phyloP scores from a whole-genome alignment of 1,140 invertebrate genomes.

The Trichogramma pretiosum region DNA sequence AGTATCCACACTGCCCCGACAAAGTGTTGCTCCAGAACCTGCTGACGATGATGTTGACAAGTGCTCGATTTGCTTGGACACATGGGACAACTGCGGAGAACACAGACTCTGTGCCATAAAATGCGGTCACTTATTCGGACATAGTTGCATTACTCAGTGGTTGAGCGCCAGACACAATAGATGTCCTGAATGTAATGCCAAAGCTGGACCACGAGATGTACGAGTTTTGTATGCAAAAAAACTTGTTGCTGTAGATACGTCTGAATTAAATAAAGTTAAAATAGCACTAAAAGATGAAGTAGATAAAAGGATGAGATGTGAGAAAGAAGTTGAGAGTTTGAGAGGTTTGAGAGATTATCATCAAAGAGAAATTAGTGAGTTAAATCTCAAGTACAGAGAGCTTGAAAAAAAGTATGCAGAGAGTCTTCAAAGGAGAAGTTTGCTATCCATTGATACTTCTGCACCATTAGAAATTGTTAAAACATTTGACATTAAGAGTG shows the following conservation, averaged over 20 bases:
- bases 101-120: slow-evolving; percentile 74
- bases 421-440: slow-evolving; percentile 15
- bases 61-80: slow-evolving; percentile 82
- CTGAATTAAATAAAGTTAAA: slow-evolving; percentile 51
- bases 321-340: slow-evolving; percentile 48
- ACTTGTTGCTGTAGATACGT: slow-evolving; percentile 55
- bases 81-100: slow-evolving; percentile 75
- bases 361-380: slow-evolving; percentile 40
- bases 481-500: slow-evolving; percentile 56
- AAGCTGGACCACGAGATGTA: slow-evolving; percentile 65
- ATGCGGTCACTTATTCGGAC: slow-evolving; percentile 87
- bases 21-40: too few species aligned
- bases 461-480: slow-evolving; percentile 46
- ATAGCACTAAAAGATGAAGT: slow-evolving; percentile 43
- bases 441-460: slow-evolving; percentile 9
- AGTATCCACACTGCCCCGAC: neutral
- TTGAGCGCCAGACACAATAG: slow-evolving; percentile 41
- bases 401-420: too few species aligned
- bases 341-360: slow-evolving; percentile 47
- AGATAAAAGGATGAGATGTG: slow-evolving; percentile 30
- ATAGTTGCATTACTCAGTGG: slow-evolving; percentile 76
- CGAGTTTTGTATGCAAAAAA: slow-evolving; percentile 61
- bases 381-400: slow-evolving; percentile 37
- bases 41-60: slow-evolving; percentile 55
- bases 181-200: slow-evolving; percentile 84